A percentile compares a stretch with the other conserved stretches of the same genome.
These are phyloP conservation scores for Phorcus lineatus DNA, from an alignment of 2,888 invertebrate genomes.

Conservation along the genomic window DNA sequence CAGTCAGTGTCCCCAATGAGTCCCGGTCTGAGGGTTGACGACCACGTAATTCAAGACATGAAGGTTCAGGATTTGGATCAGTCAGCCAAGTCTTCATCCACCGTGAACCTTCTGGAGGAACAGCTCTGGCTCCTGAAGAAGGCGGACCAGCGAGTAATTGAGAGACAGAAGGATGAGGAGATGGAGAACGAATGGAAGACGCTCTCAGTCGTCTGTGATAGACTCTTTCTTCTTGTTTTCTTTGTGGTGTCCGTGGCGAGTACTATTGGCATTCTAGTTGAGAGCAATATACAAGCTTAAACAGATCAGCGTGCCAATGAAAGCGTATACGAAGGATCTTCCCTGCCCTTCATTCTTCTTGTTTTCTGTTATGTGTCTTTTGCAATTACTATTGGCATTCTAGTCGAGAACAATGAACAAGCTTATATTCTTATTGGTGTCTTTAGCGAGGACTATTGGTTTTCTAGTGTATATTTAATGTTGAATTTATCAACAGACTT, in stretches of 20 bases:
- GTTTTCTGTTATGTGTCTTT: constrained; percentile 58
- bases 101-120: constrained; percentile 37
- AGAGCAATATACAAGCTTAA: constrained; percentile 21
- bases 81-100: too few relatives aligned
- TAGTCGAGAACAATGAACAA: constrained; percentile 72
- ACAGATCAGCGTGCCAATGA: too few relatives aligned
- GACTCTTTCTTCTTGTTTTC: constrained; percentile 61
- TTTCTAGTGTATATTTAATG: too few relatives aligned
- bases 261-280: constrained; percentile 82
- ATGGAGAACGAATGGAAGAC: constrained; percentile 58
- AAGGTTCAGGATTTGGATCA: neutral
- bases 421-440: too few relatives aligned
- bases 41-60: too few relatives aligned
- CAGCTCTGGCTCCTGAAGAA: constrained; percentile 44
- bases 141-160: constrained; percentile 39
- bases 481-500: constrained; percentile 48
- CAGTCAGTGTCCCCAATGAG: too few relatives aligned
- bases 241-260: constrained; percentile 56
- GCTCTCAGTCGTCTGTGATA: constrained; percentile 66
- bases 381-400: constrained; percentile 81
- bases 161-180: constrained; percentile 37
- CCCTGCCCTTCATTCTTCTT: too few relatives aligned
- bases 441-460: too few relatives aligned
- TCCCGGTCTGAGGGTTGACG: too few relatives aligned
- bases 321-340: too few relatives aligned